Conservation (phyloP, 2,797 vertebrate genomes). For the Sebastes trivittatus region DNA sequence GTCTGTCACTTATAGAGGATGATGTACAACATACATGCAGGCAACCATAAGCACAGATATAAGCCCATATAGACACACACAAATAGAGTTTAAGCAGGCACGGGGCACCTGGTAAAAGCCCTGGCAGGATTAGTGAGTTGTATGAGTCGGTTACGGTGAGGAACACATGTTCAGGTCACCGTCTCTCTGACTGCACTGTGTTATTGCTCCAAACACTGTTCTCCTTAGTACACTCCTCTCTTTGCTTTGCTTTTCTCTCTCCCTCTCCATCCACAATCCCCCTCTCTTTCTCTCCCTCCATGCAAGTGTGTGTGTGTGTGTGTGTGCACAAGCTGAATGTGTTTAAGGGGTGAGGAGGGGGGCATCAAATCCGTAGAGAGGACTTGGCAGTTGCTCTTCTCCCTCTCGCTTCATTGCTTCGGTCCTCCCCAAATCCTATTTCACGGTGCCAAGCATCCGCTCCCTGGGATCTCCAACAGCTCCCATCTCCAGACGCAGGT, state of each 20-base stretch:
- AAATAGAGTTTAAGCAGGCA: slow-evolving; percentile 9
- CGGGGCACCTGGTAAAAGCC: slow-evolving; percentile 65
- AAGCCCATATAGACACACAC: background rate
- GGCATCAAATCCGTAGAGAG: slow-evolving; percentile 80
- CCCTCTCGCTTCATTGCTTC: slow-evolving; percentile 83
- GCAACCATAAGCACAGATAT: slow-evolving; percentile 10
- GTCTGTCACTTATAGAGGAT: slow-evolving; percentile 40
- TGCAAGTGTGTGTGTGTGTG: slow-evolving; percentile 11
- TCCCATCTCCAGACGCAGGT: slow-evolving; percentile 83
- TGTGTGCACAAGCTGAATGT: slow-evolving; percentile 49
- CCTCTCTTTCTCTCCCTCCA: slow-evolving; percentile 33
- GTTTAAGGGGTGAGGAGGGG: slow-evolving; percentile 78
- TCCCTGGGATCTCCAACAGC: slow-evolving; percentile 82
- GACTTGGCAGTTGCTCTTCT: slow-evolving; percentile 80
- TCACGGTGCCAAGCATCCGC: slow-evolving; percentile 82
- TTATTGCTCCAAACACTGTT: slow-evolving; percentile 66
- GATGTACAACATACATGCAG: slow-evolving; percentile 3
- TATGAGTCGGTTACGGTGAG: slow-evolving; percentile 66
- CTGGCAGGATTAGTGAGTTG: slow-evolving; percentile 71
- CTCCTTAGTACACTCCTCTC: slow-evolving; percentile 59
- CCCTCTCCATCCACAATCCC: slow-evolving; percentile 46
- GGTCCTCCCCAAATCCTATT: slow-evolving; percentile 83
- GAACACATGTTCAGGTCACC: slow-evolving; percentile 78
- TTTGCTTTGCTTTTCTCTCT: slow-evolving; percentile 55
- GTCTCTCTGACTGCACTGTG: slow-evolving; percentile 62